These are phyloP conservation scores for Mylabris phalerata DNA, from an alignment of 1,140 invertebrate genomes.

Conservation along the genomic window DNA sequence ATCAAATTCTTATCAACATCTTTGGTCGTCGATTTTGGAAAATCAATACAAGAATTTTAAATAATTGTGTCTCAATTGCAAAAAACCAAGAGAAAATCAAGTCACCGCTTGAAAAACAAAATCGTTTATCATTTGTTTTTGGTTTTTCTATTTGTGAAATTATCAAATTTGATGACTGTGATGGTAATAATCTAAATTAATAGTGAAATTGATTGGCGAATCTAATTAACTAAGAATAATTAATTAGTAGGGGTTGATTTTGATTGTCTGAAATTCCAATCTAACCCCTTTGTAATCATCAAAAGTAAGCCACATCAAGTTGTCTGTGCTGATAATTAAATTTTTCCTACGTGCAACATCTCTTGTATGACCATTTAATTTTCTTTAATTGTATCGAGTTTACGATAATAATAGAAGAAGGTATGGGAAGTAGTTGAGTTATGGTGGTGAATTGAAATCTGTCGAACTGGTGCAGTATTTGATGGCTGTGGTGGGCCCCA, in stretches of 20 bases:
- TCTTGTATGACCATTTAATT: too few species aligned
- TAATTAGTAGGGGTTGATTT: not conserved
- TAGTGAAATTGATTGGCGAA: not conserved
- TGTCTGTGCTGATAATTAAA: too few species aligned
- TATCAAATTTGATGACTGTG: not conserved
- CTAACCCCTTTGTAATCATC: not conserved
- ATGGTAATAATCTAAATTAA: too few species aligned
- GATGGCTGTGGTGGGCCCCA: slow-evolving; percentile 76
- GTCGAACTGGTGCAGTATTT: slow-evolving; percentile 35
- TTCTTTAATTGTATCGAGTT: too few species aligned
- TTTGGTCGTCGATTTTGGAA: not conserved
- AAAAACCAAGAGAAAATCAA: not conserved
- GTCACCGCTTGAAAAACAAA: too few species aligned
- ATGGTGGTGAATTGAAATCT: slow-evolving; percentile 11
- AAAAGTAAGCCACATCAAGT: too few species aligned
- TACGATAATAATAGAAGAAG: not conserved
- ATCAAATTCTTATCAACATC: too few species aligned
- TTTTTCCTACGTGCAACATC: not conserved
- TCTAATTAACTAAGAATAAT: not conserved
- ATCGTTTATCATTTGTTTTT: too few species aligned
- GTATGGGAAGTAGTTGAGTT: not conserved
- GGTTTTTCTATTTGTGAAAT: not conserved
- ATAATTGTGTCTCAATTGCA: not conserved
- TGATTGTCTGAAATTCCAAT: not conserved
- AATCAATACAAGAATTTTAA: slow-evolving; percentile 9